Evolutionary conservation across 2,113 vertebrate genomes (phyloP).

Genomic region (Gracilinanus agilis): DNA sequence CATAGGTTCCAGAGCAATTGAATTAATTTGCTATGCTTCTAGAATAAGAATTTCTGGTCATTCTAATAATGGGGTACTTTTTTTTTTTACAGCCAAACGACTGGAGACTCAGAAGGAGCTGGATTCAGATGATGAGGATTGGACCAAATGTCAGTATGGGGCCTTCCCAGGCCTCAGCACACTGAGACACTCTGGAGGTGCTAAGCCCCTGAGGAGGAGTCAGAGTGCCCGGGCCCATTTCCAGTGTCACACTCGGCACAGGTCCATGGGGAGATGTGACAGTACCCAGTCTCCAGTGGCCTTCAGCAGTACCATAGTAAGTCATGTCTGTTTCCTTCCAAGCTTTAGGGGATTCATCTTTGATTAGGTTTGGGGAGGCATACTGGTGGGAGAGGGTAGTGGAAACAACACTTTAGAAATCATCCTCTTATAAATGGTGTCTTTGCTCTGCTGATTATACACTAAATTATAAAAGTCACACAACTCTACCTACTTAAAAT

Average conservation of each 20-base stretch:
- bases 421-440: not conserved
- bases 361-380: not conserved
- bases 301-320: constrained; percentile 88
- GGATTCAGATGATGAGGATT: constrained; percentile 82
- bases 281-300: constrained; percentile 82
- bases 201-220: constrained; percentile 75
- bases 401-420: constrained; percentile 33
- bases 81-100: constrained; percentile 82
- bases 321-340: constrained; percentile 61
- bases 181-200: not conserved
- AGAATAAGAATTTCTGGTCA: not conserved
- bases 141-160: constrained; percentile 72
- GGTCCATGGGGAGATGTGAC: constrained; percentile 70
- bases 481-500: not conserved
- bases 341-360: not conserved
- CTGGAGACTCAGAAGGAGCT: constrained; percentile 83
- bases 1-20: not conserved
- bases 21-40: constrained; percentile 9
- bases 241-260: constrained; percentile 78
- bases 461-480: not conserved
- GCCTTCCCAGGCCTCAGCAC: constrained; percentile 65
- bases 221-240: constrained; percentile 83
- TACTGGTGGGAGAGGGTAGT: not conserved
- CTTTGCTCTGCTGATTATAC: not conserved
- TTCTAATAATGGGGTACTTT: not conserved